Percentiles rank a stretch among this genome's conserved stretches.
Conservation (phyloP, 2,113 vertebrate genomes). For the Polyodon spathula region DNA sequence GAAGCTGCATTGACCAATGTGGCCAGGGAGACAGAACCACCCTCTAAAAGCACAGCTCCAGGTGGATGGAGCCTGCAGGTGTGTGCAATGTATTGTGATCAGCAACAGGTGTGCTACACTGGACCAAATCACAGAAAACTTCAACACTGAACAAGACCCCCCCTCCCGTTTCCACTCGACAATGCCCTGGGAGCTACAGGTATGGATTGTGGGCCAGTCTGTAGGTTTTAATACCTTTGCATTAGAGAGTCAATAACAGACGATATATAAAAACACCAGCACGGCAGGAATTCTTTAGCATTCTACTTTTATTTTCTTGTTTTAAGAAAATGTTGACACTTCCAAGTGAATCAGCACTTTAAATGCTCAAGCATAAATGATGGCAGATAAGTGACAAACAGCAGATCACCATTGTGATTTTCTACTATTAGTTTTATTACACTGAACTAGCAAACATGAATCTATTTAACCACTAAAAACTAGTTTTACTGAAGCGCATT, state of each 20-base stretch:
- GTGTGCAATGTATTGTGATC: no score
- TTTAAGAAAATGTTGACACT: conserved; percentile 17
- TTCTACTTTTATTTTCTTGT: conserved; percentile 10
- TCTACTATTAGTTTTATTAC: conserved; percentile 43
- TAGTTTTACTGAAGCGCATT: conserved; percentile 24
- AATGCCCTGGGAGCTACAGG: no score
- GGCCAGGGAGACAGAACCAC: no score
- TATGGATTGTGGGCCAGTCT: no score
- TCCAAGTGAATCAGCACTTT: conserved; percentile 35
- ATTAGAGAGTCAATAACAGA: no score
- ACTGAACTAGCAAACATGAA: conserved; percentile 35
- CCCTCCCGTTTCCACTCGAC: background rate
- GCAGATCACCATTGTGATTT: conserved; percentile 41
- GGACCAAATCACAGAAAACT: no score
- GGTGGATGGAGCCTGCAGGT: no score
- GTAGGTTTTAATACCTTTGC: no score
- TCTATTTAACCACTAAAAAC: conserved; percentile 21
- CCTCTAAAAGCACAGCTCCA: no score
- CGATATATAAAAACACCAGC: background rate
- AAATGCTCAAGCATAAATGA: conserved; percentile 52
- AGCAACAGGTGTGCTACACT: no score
- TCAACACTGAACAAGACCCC: no score
- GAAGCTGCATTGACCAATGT: no score
- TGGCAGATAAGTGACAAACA: conserved; percentile 49
- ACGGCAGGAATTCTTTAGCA: conserved; percentile 1